phyloP scores from a whole-genome alignment of 2,888 invertebrate species.

The Drosophila parthenogenetica region DNA sequence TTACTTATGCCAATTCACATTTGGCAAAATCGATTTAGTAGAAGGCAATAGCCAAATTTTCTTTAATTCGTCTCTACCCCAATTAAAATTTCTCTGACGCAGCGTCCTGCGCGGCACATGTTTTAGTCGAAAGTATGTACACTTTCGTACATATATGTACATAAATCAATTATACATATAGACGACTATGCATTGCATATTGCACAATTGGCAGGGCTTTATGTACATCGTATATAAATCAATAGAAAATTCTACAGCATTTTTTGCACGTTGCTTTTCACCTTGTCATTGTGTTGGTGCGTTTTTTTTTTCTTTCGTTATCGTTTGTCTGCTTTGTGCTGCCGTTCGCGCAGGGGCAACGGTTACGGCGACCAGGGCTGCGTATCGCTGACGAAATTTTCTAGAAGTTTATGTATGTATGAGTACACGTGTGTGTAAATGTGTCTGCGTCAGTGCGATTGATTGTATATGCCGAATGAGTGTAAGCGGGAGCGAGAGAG shows the following conservation, averaged over 20 bases:
- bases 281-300: constrained; percentile 52
- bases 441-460: constrained; percentile 23
- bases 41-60: constrained; percentile 29
- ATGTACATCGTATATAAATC: constrained; percentile 52
- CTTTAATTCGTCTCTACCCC: constrained; percentile 28
- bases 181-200: constrained; percentile 25
- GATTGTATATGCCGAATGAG: constrained; percentile 7
- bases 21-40: constrained; percentile 69
- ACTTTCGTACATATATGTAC: neutral
- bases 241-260: constrained; percentile 68
- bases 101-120: constrained; percentile 79
- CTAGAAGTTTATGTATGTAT: constrained; percentile 60
- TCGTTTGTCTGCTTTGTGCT: constrained; percentile 57
- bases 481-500: constrained; percentile 3
- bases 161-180: constrained; percentile 12
- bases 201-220: constrained; percentile 48
- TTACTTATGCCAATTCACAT: constrained; percentile 5
- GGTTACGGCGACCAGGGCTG: constrained; percentile 67
- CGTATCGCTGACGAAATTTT: constrained; percentile 65
- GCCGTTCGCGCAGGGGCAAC: constrained; percentile 65
- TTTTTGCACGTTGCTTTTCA: constrained; percentile 56
- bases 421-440: constrained; percentile 25
- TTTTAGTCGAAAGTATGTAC: constrained; percentile 43
- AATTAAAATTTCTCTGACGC: constrained; percentile 55
- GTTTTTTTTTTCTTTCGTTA: constrained; percentile 51